Percentiles rank a stretch among this genome's conserved stretches.
These are phyloP conservation scores for Iselma pallidipennis DNA, from an alignment of 2,888 invertebrate genomes.

Conservation along the genomic window DNA sequence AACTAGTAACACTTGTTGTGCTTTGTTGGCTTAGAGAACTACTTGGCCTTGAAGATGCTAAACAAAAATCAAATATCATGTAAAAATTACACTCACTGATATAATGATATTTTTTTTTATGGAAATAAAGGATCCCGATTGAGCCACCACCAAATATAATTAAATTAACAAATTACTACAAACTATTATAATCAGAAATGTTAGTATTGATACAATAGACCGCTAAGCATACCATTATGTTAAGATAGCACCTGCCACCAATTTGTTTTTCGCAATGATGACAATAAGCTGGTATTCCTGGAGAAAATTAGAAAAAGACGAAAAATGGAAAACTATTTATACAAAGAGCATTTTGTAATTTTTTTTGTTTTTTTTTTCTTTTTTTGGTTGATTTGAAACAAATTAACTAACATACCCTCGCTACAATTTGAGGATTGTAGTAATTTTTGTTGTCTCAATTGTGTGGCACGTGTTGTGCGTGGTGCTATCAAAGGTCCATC, in stretches of 20 bases:
- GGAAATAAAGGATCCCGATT: slow-evolving; percentile 19
- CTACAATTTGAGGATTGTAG: slow-evolving; percentile 49
- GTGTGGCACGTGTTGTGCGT: slow-evolving; percentile 53
- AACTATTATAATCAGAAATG: not conserved
- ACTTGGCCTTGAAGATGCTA: slow-evolving; percentile 79
- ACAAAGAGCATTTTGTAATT: not conserved
- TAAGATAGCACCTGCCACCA: slow-evolving; percentile 10
- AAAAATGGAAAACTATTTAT: not conserved
- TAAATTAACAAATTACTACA: not conserved
- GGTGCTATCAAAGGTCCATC: slow-evolving; percentile 46
- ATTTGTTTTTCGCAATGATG: not conserved
- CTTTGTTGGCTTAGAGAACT: slow-evolving; percentile 81
- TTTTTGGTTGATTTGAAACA: too few relatives aligned
- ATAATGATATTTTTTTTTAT: not conserved
- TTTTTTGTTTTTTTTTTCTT: too few relatives aligned
- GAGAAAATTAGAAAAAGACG: slow-evolving; percentile 7
- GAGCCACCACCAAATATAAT: slow-evolving; percentile 37
- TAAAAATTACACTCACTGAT: not conserved
- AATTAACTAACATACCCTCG: slow-evolving; percentile 48
- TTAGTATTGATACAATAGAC: not conserved
- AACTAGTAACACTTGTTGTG: slow-evolving; percentile 64
- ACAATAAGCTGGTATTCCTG: slow-evolving; percentile 3
- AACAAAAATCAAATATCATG: slow-evolving; percentile 7
- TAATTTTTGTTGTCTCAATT: slow-evolving; percentile 54
- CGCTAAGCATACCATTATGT: slow-evolving; percentile 7